These are phyloP conservation scores for Orussus abietinus DNA, from an alignment of 1,140 invertebrate genomes.

Conservation along the genomic window DNA sequence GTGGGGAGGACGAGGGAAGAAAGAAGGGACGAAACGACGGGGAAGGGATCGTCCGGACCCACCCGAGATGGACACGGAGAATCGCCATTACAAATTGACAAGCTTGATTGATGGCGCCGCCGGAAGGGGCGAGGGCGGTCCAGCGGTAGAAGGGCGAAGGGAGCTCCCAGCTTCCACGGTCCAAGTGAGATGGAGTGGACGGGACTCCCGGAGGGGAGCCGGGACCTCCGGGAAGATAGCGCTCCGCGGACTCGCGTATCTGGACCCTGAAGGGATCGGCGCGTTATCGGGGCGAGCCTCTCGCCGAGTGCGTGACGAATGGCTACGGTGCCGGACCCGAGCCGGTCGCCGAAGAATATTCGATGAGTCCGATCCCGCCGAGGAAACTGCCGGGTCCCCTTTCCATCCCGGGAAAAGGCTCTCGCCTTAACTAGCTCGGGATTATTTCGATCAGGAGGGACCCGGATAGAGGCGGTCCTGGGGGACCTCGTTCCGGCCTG, in stretches of 20 bases:
- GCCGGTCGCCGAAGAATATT: constrained; percentile 36
- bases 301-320: constrained; percentile 54
- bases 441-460: too few species aligned
- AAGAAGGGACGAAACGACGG: constrained; percentile 12
- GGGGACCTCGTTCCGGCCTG: too few species aligned
- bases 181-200: constrained; percentile 12
- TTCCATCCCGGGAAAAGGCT: too few species aligned
- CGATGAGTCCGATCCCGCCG: constrained; percentile 35
- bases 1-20: constrained; percentile 7
- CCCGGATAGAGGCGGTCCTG: too few species aligned
- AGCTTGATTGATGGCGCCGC: constrained; percentile 54
- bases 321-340: constrained; percentile 31
- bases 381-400: too few species aligned
- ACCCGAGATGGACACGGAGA: constrained; percentile 50
- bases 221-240: constrained; percentile 19
- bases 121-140: constrained; percentile 30
- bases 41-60: constrained; percentile 28
- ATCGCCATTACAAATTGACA: constrained; percentile 59
- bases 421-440: too few species aligned
- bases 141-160: constrained; percentile 26
- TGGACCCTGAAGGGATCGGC: constrained; percentile 17
- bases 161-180: not conserved
- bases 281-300: constrained; percentile 49
- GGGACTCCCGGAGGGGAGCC: constrained; percentile 1
- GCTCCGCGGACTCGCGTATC: constrained; percentile 12